Evolutionary conservation across 2,113 vertebrate species (phyloP).

Genomic region (Lota lota): DNA sequence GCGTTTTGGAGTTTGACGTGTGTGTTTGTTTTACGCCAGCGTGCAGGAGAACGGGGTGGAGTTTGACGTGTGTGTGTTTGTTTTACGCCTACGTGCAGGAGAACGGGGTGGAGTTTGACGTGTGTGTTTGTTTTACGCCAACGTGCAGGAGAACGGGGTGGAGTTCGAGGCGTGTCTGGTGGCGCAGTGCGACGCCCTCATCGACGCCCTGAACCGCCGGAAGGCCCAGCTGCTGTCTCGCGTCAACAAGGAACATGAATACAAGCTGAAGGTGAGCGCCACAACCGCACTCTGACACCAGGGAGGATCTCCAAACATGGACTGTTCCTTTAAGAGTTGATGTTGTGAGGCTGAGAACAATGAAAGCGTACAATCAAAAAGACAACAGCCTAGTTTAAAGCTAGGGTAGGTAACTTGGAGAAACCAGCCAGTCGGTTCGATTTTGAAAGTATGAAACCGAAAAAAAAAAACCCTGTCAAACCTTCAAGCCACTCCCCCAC

Average conservation of each 20-base stretch:
- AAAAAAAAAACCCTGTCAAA: too few species aligned
- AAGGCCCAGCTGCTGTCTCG: slow-evolving; percentile 92
- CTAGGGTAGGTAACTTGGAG: too few species aligned
- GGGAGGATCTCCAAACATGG: too few species aligned
- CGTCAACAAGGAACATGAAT: slow-evolving; percentile 97
- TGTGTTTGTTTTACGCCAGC: slow-evolving; percentile 55
- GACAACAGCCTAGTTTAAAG: too few species aligned
- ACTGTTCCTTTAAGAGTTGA: too few species aligned
- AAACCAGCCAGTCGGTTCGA: too few species aligned
- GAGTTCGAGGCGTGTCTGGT: slow-evolving; percentile 98
- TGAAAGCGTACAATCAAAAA: too few species aligned
- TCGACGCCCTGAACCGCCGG: slow-evolving; percentile 92
- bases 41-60: slow-evolving; percentile 94
- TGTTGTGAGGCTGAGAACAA: too few species aligned
- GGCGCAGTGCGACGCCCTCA: slow-evolving; percentile 96
- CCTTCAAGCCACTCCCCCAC: too few species aligned
- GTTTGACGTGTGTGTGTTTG: slow-evolving; percentile 80
- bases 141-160: slow-evolving; percentile 89
- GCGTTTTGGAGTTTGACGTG: slow-evolving; percentile 88
- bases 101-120: slow-evolving; percentile 97
- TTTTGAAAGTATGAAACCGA: too few species aligned
- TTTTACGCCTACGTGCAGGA: slow-evolving; percentile 71
- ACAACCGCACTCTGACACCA: too few species aligned
- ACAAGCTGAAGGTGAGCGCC: slow-evolving; percentile 88
- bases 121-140: slow-evolving; percentile 64